Conservation (phyloP, 2,113 vertebrate genomes). For the Tinamus guttatus region DNA sequence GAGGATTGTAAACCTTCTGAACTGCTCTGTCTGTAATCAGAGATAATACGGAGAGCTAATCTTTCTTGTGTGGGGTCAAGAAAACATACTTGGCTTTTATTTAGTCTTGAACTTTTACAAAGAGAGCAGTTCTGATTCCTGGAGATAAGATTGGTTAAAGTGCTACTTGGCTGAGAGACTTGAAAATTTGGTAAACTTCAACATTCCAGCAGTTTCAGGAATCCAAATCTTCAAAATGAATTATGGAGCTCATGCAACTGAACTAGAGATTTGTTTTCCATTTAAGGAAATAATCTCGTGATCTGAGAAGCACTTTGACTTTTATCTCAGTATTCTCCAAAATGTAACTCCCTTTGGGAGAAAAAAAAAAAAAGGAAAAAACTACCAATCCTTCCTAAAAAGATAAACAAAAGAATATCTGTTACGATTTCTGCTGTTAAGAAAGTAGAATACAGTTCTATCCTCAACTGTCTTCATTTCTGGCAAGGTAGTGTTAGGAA, state of each 20-base stretch:
- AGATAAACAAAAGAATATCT: not conserved
- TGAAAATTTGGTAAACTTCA: conserved; percentile 54
- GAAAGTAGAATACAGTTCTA: not conserved
- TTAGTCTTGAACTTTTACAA: conserved; percentile 48
- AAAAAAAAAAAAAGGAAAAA: not conserved
- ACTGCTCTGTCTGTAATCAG: not conserved
- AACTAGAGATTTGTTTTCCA: conserved; percentile 32
- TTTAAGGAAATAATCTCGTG: conserved; percentile 51
- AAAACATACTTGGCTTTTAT: conserved; percentile 52
- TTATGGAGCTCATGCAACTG: conserved; percentile 39
- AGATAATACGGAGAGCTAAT: conserved; percentile 11
- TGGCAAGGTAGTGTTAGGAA: not conserved
- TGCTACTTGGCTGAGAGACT: conserved; percentile 21
- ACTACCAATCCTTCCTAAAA: not conserved
- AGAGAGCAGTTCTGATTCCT: conserved; percentile 52
- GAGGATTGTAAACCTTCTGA: not conserved
- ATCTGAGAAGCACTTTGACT: conserved; percentile 29
- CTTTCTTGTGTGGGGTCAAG: conserved; percentile 16
- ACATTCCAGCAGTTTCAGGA: conserved; percentile 58
- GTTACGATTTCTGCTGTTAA: conserved; percentile 1
- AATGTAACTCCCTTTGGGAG: conserved; percentile 17
- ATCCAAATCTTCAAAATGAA: conserved; percentile 59
- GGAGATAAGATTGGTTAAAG: conserved; percentile 55
- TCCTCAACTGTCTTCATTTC: not conserved
- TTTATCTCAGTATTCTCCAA: conserved; percentile 50